Base-by-base conservation (phyloP, 35 echinoderm and acorn worm genomes). In the Acanthaster planci region DNA sequence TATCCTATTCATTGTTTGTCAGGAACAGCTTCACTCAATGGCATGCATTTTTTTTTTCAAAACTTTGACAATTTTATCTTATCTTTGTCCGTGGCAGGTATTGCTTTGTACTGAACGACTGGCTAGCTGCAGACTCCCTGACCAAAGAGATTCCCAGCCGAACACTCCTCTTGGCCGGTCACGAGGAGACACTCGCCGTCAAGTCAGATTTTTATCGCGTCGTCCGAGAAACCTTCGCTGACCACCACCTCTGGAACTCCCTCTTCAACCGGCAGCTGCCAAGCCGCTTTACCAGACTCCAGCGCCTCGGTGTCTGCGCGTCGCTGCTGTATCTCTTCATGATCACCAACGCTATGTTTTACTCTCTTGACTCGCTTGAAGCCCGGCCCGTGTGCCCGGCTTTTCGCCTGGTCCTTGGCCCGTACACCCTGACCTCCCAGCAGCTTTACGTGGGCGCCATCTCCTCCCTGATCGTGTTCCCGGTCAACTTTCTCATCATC, bases 261-360 rank as follows among this genome's bases (percentile, higher is more conserved):
- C 83, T 97, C 1, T 54, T 93, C 36, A 86, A 77, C 14, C 60
- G 95, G 7, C 95, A 87, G 19, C 64, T 91, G 31, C 77, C 85
- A 2, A 92, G 90, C 42, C 50, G 55, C 14, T 97, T 97, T 76
- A 87, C 84, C 8, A 78, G 95, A 4, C 40, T 89, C 16, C 95
- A 97, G 60, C 84, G 95, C 22, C 79, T 97, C 0, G 86, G 85
- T 10, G 91, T 90, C 40, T 93, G 87, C 29, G 52, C 93, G 1
- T 87, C 90, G 1, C 51, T 97, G n/a, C 80, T 97, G 29, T 89
- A 87, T 75, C 80, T 82, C 7, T 85, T 88, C 40, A 97, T 93
- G 95, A 85, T 97, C 37, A 86, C 95, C 39, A 97, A 90, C 72
- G 89, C 93, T 23, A 90, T 97, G 95, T 97, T 97, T 34, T 97